phyloP scores from a whole-genome alignment of 2,797 vertebrate species.

The Sebastes diaconus region DNA sequence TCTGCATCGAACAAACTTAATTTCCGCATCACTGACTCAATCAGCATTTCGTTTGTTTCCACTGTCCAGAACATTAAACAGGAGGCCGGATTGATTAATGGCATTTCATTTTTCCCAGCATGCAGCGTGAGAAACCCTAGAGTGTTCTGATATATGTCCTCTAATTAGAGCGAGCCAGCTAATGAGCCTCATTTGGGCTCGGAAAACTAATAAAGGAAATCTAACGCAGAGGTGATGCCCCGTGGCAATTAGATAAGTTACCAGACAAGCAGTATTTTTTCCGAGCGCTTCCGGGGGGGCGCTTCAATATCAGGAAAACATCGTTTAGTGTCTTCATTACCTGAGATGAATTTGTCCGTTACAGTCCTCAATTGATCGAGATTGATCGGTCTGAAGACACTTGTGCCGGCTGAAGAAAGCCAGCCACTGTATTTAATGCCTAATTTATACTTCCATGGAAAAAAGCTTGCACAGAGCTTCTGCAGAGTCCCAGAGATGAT shows the following conservation, averaged over 20 bases:
- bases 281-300: conserved; percentile 40
- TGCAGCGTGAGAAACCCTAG: conserved; percentile 67
- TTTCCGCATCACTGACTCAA: conserved; percentile 51
- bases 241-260: conserved; percentile 81
- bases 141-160: conserved; percentile 78
- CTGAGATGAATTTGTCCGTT: conserved; percentile 70
- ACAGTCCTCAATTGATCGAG: conserved; percentile 74
- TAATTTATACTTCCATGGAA: neutral
- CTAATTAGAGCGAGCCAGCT: conserved; percentile 79
- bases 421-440: neutral
- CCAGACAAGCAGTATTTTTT: conserved; percentile 78
- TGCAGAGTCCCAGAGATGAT: neutral
- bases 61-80: conserved; percentile 64
- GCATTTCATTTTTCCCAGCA: conserved; percentile 77
- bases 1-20: conserved; percentile 25
- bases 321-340: conserved; percentile 80
- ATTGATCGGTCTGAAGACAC: conserved; percentile 67
- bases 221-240: conserved; percentile 75
- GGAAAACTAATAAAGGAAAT: conserved; percentile 80
- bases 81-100: conserved; percentile 73
- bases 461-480: neutral
- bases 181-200: conserved; percentile 80
- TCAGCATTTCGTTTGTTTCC: conserved; percentile 66
- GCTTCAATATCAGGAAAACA: conserved; percentile 54
- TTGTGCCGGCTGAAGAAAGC: conserved; percentile 29